Base-by-base conservation (phyloP, 2,113 vertebrate genomes). In the Lophius piscatorius region DNA sequence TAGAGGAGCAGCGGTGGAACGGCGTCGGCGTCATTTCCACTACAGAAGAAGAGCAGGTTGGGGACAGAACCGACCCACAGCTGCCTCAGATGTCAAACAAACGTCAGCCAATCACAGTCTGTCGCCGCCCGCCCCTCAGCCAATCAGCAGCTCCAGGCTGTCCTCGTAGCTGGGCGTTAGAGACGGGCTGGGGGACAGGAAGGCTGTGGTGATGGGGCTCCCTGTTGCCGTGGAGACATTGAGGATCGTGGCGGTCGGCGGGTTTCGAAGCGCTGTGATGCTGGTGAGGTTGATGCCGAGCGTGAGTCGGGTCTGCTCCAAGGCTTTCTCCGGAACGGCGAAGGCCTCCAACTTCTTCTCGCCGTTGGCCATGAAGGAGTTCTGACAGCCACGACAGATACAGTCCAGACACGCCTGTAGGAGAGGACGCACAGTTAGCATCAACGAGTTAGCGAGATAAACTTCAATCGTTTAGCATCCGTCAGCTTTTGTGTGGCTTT, bases 341-440 rank as follows among this genome's bases (percentile, higher is more conserved):
- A 98, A 98, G 36, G 97, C 97, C 92, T 98, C 96, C 21, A 98
- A 91, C 91, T 98, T 98, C 90, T 98, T 98, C 92, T 98, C 96
- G 34, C 97, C 96, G 9, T 98, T 98, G 80, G 95, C 97, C 96
- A 98, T 98, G 90, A 96, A 98, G 4, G 96, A 98, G 92, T 98
- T 98, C 94, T 98, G 97, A 93, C 97, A 98, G 79, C 97, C 97
- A 72, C 97, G 94, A 90, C 97, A 98, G 92, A 98, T 97, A 83
- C 97, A 98, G 90, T 98, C 96, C 92, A 98, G 90, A 88, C 97
- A 98, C 63, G 96, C 97, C 88, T 90, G 68, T 16, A 6, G 36
- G n/a, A 31, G 10, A 51, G 1, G 38, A 34, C 0, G 29, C 9
- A 31, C 5, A 8, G 29, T 31, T 8, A 31, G 29, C 6, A 31